Base-by-base conservation (phyloP, 2,113 vertebrate genomes). In the Asarcornis scutulata region DNA sequence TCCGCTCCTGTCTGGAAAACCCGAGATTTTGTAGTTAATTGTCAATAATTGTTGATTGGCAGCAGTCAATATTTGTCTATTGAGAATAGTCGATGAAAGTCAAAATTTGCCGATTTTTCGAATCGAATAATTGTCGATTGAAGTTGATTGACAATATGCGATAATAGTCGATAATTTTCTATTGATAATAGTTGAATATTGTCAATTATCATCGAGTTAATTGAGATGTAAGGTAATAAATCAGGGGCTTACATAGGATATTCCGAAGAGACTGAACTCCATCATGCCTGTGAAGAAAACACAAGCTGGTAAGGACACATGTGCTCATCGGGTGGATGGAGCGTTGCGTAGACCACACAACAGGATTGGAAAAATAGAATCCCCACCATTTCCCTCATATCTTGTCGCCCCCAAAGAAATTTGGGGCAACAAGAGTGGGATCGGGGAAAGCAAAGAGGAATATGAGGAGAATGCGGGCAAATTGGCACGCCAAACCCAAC, bases 241-340 rank as follows among this genome's bases (percentile, higher is more conserved):
- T 40, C 0, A 0, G 22, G 40, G 20, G 59, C 98, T 99, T 98
- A 99, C 99, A 3, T 98, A 98, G 88, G 98, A 76, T 50, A 99
- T 98, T 78, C 99, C 99, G 62, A 99, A 99, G 85, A 99, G 97
- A 93, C 98, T 99, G 93, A 99, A 99, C 86, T 99, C 98, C 98
- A 98, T 97, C 99, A 99, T 99, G 56, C 98, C 98, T 99, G 96
- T 8, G 38, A 85, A 84, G 56, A 89, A 80, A 92, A 77, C 25
- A 8, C 14, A 89, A 83, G 7, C 53, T 4, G 23, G 18, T 4
- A 38, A 27, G 2, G 68, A 29, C 17, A 22, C 6, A 13, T 14
- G 17, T 1, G 3, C 6, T 59, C 7, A 4, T 42, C 58, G 10
- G 17, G 6, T 17, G 2, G 7, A 6, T 6, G 6, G 10, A 20